Evolutionary conservation across 2,888 invertebrate species (phyloP).

Genomic region (Argyresthia albistria): DNA sequence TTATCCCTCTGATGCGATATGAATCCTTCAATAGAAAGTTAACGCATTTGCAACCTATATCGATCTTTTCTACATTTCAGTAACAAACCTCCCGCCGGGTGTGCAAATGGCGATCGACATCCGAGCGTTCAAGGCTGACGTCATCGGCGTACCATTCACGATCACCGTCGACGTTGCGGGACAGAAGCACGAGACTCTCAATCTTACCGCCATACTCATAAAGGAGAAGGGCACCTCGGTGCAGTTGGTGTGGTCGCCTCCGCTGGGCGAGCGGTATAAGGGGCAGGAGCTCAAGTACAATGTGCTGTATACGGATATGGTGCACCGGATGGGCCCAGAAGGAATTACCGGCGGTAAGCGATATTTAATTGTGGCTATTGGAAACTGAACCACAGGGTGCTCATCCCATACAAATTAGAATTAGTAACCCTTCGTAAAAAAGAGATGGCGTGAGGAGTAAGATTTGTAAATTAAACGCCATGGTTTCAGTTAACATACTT

Average conservation of each 20-base stretch:
- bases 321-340: conserved; percentile 32
- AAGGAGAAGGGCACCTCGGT: conserved; percentile 74
- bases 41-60: no score
- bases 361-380: background rate
- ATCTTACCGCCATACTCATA: conserved; percentile 57
- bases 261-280: conserved; percentile 65
- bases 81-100: conserved; percentile 69
- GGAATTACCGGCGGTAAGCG: conserved; percentile 74
- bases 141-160: conserved; percentile 65
- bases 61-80: conserved; percentile 45
- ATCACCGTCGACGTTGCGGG: conserved; percentile 63
- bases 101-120: conserved; percentile 69
- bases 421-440: no score
- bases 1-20: no score
- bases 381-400: no score
- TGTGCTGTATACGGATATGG: conserved; percentile 77
- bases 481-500: no score
- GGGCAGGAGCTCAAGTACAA: conserved; percentile 71
- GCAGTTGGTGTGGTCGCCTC: conserved; percentile 77
- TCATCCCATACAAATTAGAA: no score
- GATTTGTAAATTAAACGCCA: no score
- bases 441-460: no score
- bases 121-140: conserved; percentile 71
- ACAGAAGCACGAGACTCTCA: conserved; percentile 58
- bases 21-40: no score